Base-by-base conservation (phyloP, 2,888 invertebrate species). In the Drosophila melanosoma region DNA sequence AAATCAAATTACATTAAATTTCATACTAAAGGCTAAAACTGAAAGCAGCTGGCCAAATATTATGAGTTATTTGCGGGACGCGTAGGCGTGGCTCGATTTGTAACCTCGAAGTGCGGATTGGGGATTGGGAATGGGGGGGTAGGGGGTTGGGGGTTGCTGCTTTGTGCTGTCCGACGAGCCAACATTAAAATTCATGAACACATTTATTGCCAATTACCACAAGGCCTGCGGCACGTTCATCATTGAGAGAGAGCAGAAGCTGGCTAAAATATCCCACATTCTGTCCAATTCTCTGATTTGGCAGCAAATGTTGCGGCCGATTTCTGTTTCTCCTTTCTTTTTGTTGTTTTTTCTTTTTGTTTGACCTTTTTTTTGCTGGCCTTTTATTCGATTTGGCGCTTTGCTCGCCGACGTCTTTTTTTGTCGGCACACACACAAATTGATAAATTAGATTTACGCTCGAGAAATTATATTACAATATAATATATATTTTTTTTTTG, bases 131-230 rank as follows among this genome's bases (percentile, higher is more conserved):
- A 38, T 20, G 23, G 53, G 59, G 26, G 33, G 36, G 1, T 11
- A 6, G 54, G 23, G 36, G 42, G 58, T 59, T 51, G 61, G 65
- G 51, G 29, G 49, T 29, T 45, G 23, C 23, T 23, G 23, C 45
- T 45, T 42, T 60, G 35, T 51, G 69, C 74, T 87, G 90, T 83
- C 85, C 90, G 76, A 63, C 79, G 64, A 74, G 70, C 64, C 69
- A 61, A 63, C 91, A 90, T 91, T 90, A 90, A 90, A 91, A 90
- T 90, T 91, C 90, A 90, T 90, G 89, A 90, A 91, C 90, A 87
- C 89, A 90, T 90, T 90, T 91, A 90, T 90, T 90, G 90, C 88
- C 90, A 90, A 90, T 91, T 91, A 90, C 91, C 83, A 83, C 85
- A 73, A 63, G 76, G 87, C 82, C 77, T 73, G 45, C 40, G 77